Conservation (phyloP, 37 sponge, comb jelly and placozoan genomes). For the Geodia barretti region DNA sequence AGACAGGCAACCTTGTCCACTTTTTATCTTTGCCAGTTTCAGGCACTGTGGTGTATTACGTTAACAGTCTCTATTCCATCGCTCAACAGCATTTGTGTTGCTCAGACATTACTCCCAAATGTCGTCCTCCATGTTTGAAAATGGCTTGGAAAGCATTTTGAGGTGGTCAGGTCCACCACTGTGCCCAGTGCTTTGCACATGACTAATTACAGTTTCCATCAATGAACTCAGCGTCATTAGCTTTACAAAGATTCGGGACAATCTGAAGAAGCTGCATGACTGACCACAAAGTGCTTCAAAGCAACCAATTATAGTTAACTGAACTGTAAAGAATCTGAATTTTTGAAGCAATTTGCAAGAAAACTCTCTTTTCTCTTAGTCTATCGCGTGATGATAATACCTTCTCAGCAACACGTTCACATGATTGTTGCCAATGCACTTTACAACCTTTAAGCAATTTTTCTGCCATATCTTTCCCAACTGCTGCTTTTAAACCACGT, state of each 20-base stretch:
- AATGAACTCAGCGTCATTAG: neutral
- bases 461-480: slow-evolving; percentile 16
- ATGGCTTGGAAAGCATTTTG: neutral
- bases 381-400: neutral
- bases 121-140: slow-evolving; percentile 1
- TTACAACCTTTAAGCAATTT: slow-evolving; percentile 33
- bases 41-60: slow-evolving; percentile 4
- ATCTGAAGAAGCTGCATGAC: neutral
- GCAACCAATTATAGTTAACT: slow-evolving; percentile 8
- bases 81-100: slow-evolving; percentile 38
- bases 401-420: slow-evolving; percentile 31
- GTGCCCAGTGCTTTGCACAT: slow-evolving; percentile 3
- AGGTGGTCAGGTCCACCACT: slow-evolving; percentile 19
- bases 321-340: slow-evolving; percentile 11
- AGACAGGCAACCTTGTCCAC: slow-evolving; percentile 31
- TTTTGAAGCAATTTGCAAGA: neutral
- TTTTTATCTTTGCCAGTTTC: slow-evolving; percentile 24
- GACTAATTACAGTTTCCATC: slow-evolving; percentile 4
- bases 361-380: slow-evolving; percentile 1
- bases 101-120: slow-evolving; percentile 1
- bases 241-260: neutral
- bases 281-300: slow-evolving; percentile 15
- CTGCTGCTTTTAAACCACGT: slow-evolving; percentile 13
- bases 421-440: slow-evolving; percentile 36
- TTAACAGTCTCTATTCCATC: slow-evolving; percentile 26